These are phyloP conservation scores for Yponomeuta sedellus DNA, from an alignment of 2,888 invertebrate species.

Conservation along the genomic window DNA sequence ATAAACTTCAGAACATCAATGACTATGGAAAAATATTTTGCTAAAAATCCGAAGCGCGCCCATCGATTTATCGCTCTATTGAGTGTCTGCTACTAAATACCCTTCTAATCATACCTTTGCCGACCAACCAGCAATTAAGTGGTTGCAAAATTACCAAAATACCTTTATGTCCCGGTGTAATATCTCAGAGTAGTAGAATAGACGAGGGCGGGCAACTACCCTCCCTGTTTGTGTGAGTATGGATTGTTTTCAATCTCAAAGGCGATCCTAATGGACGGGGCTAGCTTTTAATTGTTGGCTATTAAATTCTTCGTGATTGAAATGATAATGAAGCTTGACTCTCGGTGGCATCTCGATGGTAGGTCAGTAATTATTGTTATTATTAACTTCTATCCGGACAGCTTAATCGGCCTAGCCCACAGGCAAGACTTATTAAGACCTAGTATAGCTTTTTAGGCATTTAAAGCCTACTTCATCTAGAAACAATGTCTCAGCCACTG, in stretches of 20 bases:
- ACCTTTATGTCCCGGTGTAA: conserved; percentile 35
- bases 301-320: conserved; percentile 45
- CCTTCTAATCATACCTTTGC: conserved; percentile 58
- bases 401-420: too few species aligned
- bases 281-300: conserved; percentile 47
- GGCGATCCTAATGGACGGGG: conserved; percentile 39
- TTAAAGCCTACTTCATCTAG: too few species aligned
- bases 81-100: conserved; percentile 46
- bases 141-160: conserved; percentile 65
- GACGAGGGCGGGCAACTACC: conserved; percentile 42
- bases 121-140: conserved; percentile 50
- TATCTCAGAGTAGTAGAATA: conserved; percentile 20
- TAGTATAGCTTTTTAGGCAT: too few species aligned
- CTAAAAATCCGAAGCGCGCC: conserved; percentile 19
- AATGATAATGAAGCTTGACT: conserved; percentile 26
- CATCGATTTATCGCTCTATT: conserved; percentile 60
- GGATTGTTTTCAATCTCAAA: conserved; percentile 60
- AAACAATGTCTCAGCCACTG: too few species aligned
- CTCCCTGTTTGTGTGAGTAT: conserved; percentile 34
- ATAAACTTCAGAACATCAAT: conserved; percentile 13
- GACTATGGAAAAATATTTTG: conserved; percentile 19
- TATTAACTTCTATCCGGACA: too few species aligned
- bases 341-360: background rate
- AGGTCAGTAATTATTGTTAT: background rate
- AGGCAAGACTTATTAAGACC: too few species aligned